Evolutionary conservation across 2,113 vertebrate species (phyloP).

Genomic region (Hypomesus transpacificus): DNA sequence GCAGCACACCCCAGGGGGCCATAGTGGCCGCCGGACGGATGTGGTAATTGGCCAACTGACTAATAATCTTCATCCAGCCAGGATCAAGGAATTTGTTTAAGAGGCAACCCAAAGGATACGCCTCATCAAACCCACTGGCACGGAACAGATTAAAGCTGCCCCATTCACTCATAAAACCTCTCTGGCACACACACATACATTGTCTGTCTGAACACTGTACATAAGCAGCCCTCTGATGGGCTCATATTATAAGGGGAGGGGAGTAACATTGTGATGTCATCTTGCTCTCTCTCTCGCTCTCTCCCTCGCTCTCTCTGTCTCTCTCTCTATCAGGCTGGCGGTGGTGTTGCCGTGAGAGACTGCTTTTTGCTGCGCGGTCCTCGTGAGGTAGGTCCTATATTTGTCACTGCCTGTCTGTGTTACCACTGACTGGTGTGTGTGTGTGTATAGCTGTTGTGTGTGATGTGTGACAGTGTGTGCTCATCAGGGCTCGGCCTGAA

Average conservation of each 20-base stretch:
- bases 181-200: constrained; percentile 3
- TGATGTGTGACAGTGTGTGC: constrained; percentile 4
- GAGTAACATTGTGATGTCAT: constrained; percentile 63
- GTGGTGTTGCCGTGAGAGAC: constrained; percentile 43
- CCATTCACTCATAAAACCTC: neutral
- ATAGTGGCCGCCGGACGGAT: neutral
- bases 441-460: constrained; percentile 8
- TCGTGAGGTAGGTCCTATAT: constrained; percentile 55
- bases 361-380: constrained; percentile 41
- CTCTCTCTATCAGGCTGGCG: constrained; percentile 24
- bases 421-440: neutral
- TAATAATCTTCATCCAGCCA: neutral
- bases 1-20: neutral
- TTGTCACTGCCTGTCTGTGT: constrained; percentile 5
- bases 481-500: neutral
- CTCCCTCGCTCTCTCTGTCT: constrained; percentile 4
- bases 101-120: constrained; percentile 7
- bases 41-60: constrained; percentile 5
- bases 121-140: neutral
- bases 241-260: constrained; percentile 43
- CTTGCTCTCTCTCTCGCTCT: constrained; percentile 36
- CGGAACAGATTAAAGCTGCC: neutral
- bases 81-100: constrained; percentile 7
- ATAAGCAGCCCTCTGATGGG: constrained; percentile 31
- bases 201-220: neutral